Evolutionary conservation across 2,797 vertebrate species (phyloP).

Genomic region (Pangasius larnaudii): DNA sequence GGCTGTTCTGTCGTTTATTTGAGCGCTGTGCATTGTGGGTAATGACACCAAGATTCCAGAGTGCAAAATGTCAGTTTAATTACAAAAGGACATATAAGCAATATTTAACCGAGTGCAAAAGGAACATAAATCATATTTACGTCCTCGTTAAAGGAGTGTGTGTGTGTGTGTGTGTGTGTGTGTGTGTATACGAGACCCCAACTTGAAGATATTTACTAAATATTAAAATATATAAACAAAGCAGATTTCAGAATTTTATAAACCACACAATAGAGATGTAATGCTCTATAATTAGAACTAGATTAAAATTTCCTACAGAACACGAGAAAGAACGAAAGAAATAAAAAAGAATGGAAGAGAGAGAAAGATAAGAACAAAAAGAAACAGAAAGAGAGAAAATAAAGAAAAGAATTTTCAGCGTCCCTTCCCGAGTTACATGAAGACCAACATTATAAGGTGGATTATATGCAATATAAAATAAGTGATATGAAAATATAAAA

Average conservation of each 20-base stretch:
- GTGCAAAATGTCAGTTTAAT: background rate
- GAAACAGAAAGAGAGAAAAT: too few species aligned
- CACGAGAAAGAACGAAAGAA: background rate
- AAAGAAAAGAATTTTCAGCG: too few species aligned
- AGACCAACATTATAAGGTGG: too few species aligned
- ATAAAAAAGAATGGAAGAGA: too few species aligned
- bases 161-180: slow-evolving; percentile 7
- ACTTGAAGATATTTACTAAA: background rate
- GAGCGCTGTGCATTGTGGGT: background rate
- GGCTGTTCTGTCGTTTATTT: background rate
- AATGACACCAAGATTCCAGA: background rate
- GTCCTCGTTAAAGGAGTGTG: background rate
- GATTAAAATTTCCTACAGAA: background rate
- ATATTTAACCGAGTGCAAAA: background rate
- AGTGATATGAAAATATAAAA: too few species aligned
- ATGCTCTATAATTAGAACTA: too few species aligned
- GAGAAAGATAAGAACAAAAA: too few species aligned
- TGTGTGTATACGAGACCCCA: background rate
- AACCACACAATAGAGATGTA: too few species aligned
- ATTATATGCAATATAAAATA: too few species aligned
- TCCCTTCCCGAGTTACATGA: too few species aligned
- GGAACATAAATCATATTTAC: slow-evolving; percentile 2
- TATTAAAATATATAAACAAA: background rate
- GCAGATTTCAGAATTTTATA: background rate
- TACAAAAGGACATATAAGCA: slow-evolving; percentile 1